Percentiles rank a stretch among this genome's conserved stretches.
Conservation (phyloP, 1,140 invertebrate genomes). For the Caenorhabditis remanei region DNA sequence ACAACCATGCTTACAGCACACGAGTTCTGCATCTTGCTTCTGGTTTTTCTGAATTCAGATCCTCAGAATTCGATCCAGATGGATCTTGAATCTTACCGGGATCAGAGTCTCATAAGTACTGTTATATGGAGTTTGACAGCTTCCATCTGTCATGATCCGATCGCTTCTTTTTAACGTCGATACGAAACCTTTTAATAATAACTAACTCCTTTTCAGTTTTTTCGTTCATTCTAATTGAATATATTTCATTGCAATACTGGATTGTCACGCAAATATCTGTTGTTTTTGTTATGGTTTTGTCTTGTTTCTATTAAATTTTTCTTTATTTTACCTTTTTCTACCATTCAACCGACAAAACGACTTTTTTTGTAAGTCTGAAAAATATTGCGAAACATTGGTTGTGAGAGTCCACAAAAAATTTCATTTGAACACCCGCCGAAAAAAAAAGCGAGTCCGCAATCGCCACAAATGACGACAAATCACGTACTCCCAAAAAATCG, state of each 20-base stretch:
- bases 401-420: background rate
- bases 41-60: conserved; percentile 11
- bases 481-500: background rate
- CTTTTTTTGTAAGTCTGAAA: too few relatives aligned
- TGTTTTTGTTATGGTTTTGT: background rate
- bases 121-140: conserved; percentile 19
- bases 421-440: conserved; percentile 3
- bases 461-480: background rate
- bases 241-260: too few relatives aligned
- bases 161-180: too few relatives aligned
- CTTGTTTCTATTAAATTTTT: background rate
- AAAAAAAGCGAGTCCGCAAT: background rate
- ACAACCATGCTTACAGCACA: conserved; percentile 15
- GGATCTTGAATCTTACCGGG: background rate
- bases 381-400: too few relatives aligned
- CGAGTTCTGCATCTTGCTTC: background rate
- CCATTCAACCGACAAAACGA: too few relatives aligned
- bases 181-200: too few relatives aligned
- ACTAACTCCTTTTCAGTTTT: background rate
- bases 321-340: background rate
- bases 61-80: too few relatives aligned
- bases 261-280: too few relatives aligned
- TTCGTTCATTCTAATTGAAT: background rate
- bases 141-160: conserved; percentile 1
- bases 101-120: conserved; percentile 32